Conservation (phyloP, 2,113 vertebrate genomes). For the Piprites chloris region DNA sequence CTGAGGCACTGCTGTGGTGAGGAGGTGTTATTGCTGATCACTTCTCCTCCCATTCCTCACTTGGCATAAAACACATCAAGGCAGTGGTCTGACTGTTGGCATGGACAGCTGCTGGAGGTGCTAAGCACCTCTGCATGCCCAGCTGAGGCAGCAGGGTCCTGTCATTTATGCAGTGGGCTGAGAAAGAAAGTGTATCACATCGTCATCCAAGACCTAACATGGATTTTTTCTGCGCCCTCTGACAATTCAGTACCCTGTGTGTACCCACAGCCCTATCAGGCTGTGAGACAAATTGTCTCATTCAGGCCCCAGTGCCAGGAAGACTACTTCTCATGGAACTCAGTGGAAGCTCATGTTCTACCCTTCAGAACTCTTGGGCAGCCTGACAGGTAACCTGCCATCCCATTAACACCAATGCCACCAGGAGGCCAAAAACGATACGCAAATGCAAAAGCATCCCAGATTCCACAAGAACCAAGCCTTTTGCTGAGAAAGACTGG, state of each 20-base stretch:
- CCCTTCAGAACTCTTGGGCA: not conserved
- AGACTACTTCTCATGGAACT: not conserved
- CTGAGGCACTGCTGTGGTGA: accelerated
- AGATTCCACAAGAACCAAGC: not conserved
- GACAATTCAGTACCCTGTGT: not conserved
- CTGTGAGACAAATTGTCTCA: not conserved
- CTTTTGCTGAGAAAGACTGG: not conserved
- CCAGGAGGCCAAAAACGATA: not conserved
- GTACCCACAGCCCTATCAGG: not conserved
- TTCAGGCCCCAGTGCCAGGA: not conserved
- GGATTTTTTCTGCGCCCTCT: not conserved
- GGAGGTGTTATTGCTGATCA: too few relatives aligned
- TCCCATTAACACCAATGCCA: not conserved
- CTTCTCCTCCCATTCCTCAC: not conserved
- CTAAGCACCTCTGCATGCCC: not conserved
- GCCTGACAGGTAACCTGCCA: not conserved
- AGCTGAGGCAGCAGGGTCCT: not conserved
- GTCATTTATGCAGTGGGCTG: not conserved
- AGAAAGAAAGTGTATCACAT: not conserved
- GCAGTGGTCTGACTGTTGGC: not conserved
- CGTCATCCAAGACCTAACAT: not conserved
- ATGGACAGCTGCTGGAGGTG: not conserved
- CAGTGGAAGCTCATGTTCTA: not conserved
- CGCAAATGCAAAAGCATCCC: not conserved
- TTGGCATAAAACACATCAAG: not conserved